Percentiles rank a stretch among this genome's conserved stretches.
Conservation (phyloP, 2,113 vertebrate genomes). For the Ameiurus melas region DNA sequence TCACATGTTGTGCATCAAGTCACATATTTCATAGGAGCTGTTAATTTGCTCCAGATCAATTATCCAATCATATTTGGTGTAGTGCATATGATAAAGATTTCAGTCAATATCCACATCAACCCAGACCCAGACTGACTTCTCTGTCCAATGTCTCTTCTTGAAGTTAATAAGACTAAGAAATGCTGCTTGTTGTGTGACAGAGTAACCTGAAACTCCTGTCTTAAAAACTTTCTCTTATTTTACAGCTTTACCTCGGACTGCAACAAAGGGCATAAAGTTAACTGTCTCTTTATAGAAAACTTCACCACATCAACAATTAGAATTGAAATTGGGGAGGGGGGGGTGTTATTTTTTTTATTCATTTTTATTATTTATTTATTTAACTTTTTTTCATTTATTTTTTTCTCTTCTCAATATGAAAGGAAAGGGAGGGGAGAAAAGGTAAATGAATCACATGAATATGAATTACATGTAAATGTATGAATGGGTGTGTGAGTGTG, state of each 20-base stretch:
- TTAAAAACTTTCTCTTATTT: background rate
- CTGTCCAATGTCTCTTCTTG: background rate
- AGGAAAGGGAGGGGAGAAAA: too few species aligned
- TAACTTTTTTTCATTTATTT: too few species aligned
- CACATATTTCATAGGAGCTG: background rate
- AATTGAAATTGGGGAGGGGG: too few species aligned
- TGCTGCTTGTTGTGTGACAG: background rate
- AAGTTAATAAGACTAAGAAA: too few species aligned
- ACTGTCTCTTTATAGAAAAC: background rate
- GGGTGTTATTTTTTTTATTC: too few species aligned
- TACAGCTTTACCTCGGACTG: background rate
- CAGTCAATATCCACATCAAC: background rate
- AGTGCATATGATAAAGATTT: background rate
- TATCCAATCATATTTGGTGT: conserved; percentile 5
- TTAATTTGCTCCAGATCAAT: background rate
- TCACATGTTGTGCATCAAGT: conserved; percentile 3
- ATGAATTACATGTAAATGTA: too few species aligned
- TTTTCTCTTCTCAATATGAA: too few species aligned
- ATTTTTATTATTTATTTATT: too few species aligned
- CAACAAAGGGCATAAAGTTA: background rate
- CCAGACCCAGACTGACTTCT: background rate
- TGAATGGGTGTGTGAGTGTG: too few species aligned
- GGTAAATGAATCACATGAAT: too few species aligned
- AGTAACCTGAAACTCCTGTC: background rate
- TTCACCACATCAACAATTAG: background rate